Conservation (phyloP, 2,888 invertebrate species). For the Cephus spinipes region DNA sequence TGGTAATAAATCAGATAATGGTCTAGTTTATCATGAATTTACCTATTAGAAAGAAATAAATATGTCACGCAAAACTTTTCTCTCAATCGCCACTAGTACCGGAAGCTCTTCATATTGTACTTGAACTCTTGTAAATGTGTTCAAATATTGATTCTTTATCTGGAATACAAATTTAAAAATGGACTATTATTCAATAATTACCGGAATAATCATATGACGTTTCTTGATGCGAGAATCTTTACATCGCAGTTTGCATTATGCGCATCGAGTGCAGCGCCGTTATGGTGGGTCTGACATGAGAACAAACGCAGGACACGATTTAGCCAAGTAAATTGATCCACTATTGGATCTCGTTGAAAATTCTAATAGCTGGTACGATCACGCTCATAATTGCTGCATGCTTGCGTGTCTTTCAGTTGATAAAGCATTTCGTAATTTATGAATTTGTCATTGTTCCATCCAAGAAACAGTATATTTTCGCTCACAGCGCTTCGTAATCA, state of each 20-base stretch:
- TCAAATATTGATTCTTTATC: background rate
- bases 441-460: background rate
- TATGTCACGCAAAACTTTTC: background rate
- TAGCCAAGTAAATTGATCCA: background rate
- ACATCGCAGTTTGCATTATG: background rate
- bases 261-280: background rate
- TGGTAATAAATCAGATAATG: background rate
- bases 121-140: background rate
- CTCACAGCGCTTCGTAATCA: background rate
- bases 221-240: background rate
- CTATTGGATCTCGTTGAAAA: background rate
- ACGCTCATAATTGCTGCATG: background rate
- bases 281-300: background rate
- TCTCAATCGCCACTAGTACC: background rate
- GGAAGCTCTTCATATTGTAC: background rate
- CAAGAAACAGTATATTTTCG: background rate
- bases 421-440: background rate
- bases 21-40: background rate
- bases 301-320: background rate
- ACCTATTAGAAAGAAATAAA: background rate
- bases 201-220: background rate
- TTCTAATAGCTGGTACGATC: background rate
- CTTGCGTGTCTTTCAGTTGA: background rate
- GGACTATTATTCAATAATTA: background rate
- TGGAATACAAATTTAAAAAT: background rate